Percentiles rank a stretch among this genome's conserved stretches.
phyloP scores from a whole-genome alignment of 2,113 vertebrate genomes.

The Spermophilus dauricus region DNA sequence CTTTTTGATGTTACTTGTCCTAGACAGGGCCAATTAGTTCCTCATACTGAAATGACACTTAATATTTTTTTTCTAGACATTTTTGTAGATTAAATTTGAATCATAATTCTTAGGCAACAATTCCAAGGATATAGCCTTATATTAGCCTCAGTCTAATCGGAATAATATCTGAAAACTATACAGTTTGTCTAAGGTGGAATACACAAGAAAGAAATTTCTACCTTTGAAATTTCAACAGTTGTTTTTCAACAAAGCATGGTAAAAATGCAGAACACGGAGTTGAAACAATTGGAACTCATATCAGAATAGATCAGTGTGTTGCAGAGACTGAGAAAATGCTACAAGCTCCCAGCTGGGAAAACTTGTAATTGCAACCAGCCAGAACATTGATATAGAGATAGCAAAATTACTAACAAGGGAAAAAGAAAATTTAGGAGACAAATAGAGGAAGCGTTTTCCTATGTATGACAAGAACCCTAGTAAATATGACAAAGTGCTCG shows the following conservation, averaged over 20 bases:
- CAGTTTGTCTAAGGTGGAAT: slow-evolving; percentile 40
- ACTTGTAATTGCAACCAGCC: slow-evolving; percentile 88
- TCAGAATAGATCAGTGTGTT: slow-evolving; percentile 84
- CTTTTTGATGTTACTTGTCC: not conserved
- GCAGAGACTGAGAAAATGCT: slow-evolving; percentile 82
- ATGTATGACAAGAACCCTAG: slow-evolving; percentile 79
- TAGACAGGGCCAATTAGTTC: not conserved
- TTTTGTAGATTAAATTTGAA: slow-evolving; percentile 41
- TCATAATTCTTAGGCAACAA: not conserved
- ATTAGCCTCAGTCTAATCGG: not conserved
- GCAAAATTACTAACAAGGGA: slow-evolving; percentile 86
- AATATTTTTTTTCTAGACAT: slow-evolving; percentile 41
- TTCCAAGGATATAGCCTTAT: not conserved
- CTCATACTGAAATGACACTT: not conserved
- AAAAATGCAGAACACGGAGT: slow-evolving; percentile 83
- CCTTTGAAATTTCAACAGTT: slow-evolving; percentile 53
- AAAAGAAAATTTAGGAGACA: slow-evolving; percentile 86
- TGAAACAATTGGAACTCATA: slow-evolving; percentile 84
- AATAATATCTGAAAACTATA: not conserved
- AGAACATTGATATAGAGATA: slow-evolving; percentile 88
- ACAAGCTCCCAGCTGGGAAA: slow-evolving; percentile 87
- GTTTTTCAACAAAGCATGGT: slow-evolving; percentile 43
- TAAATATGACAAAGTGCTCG: slow-evolving; percentile 85
- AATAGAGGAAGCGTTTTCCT: slow-evolving; percentile 84
- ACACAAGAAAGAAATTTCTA: slow-evolving; percentile 26